Percentiles rank a stretch among this genome's conserved stretches.
Evolutionary conservation across 2,888 invertebrate genomes (phyloP).

Genomic region (Exephanes ischioxanthus): DNA sequence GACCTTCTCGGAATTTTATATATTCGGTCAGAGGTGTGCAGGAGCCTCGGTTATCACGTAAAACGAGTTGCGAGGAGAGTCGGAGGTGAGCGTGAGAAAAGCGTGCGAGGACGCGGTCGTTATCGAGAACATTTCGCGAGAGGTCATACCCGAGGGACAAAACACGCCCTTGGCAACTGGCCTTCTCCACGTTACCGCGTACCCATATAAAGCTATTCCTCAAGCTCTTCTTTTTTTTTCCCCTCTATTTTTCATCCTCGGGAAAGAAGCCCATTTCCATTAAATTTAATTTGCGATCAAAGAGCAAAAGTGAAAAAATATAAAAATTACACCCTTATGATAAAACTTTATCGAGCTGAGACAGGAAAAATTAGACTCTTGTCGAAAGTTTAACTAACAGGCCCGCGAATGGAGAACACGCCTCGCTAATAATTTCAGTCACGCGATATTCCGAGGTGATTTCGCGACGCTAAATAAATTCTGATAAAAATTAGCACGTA

Average conservation of each 20-base stretch:
- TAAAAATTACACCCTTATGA: not conserved
- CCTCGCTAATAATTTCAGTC: too few species aligned
- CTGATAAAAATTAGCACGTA: too few species aligned
- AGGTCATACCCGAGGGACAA: constrained; percentile 35
- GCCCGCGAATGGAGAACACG: too few species aligned
- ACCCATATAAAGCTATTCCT: not conserved
- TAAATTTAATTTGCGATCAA: not conserved
- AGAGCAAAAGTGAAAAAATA: not conserved
- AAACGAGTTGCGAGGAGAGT: constrained; percentile 26
- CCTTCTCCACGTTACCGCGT: not conserved
- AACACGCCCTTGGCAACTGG: constrained; percentile 25
- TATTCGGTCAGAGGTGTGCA: constrained; percentile 33
- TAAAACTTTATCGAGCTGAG: too few species aligned
- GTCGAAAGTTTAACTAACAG: too few species aligned
- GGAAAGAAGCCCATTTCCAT: not conserved
- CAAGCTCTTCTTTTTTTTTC: not conserved
- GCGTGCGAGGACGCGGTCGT: constrained; percentile 41
- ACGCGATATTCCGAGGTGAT: too few species aligned
- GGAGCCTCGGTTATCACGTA: constrained; percentile 30
- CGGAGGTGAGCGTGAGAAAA: constrained; percentile 9
- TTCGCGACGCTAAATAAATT: too few species aligned
- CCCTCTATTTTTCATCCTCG: not conserved
- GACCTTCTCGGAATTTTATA: constrained; percentile 41
- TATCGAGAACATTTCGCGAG: constrained; percentile 39
- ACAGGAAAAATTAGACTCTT: too few species aligned